phyloP scores from a whole-genome alignment of 2,113 vertebrate genomes.

The Amblyopsis rosae region DNA sequence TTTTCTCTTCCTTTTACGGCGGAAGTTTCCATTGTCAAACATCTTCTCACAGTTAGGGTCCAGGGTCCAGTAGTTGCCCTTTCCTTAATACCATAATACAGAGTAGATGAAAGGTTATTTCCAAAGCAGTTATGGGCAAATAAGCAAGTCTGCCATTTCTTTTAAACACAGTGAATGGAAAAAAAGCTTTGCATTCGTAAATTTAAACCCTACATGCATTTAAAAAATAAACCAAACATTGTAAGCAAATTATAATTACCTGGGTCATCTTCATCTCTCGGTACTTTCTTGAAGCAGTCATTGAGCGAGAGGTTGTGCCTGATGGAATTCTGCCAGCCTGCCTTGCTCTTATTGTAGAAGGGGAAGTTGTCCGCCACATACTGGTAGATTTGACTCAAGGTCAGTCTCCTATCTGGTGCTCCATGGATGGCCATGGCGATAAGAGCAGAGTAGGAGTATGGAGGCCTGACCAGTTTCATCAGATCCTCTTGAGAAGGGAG shows the following conservation, averaged over 20 bases:
- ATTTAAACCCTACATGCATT: background rate
- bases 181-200: background rate
- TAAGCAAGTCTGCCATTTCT: background rate
- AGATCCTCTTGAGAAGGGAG: slow-evolving; percentile 96
- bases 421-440: slow-evolving; percentile 99
- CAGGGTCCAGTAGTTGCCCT: slow-evolving; percentile 98
- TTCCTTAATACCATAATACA: slow-evolving; percentile 73
- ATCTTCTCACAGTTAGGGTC: slow-evolving; percentile 99
- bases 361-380: slow-evolving; percentile 98
- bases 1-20: slow-evolving; percentile 97
- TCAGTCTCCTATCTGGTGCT: slow-evolving; percentile 90
- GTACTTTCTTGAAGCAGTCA: slow-evolving; percentile 97
- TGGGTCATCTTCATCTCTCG: slow-evolving; percentile 95
- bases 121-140: background rate
- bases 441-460: slow-evolving; percentile 97
- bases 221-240: background rate
- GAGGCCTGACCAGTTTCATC: slow-evolving; percentile 96
- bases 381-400: slow-evolving; percentile 98
- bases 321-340: slow-evolving; percentile 96
- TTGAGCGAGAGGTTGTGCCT: slow-evolving; percentile 93
- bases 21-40: slow-evolving; percentile 99
- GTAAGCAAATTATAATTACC: slow-evolving; percentile 67
- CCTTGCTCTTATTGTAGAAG: slow-evolving; percentile 98
- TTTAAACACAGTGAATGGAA: background rate
- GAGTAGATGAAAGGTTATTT: slow-evolving; percentile 3